phyloP scores from a whole-genome alignment of 2,888 invertebrate species.

The Ectropis crepuscularia region DNA sequence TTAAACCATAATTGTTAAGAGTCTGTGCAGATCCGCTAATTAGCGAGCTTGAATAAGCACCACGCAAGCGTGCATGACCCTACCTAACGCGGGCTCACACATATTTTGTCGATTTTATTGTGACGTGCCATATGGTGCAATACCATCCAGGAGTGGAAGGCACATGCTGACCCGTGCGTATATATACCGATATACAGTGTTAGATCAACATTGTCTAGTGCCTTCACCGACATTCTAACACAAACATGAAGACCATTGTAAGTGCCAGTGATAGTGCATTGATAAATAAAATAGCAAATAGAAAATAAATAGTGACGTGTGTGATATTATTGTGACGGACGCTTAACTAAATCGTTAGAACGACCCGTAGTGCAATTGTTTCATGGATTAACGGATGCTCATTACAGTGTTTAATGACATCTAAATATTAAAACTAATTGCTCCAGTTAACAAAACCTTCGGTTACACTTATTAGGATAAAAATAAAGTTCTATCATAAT shows the following conservation, averaged over 20 bases:
- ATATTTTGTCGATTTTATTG: constrained; percentile 74
- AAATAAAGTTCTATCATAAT: too few species aligned
- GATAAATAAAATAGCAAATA: constrained; percentile 44
- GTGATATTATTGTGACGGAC: constrained; percentile 38
- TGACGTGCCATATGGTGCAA: constrained; percentile 76
- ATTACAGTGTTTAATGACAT: not conserved
- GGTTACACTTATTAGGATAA: too few species aligned
- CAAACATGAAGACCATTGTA: constrained; percentile 80
- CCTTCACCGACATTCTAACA: constrained; percentile 71
- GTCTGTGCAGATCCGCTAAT: constrained; percentile 25
- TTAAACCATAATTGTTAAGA: not conserved
- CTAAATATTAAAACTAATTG: too few species aligned
- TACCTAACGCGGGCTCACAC: constrained; percentile 56
- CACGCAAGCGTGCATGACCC: constrained; percentile 58
- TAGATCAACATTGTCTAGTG: constrained; percentile 80
- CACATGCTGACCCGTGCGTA: constrained; percentile 68
- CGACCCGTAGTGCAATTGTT: not conserved
- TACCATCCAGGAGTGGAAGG: constrained; percentile 75
- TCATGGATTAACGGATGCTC: constrained; percentile 6
- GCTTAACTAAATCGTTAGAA: constrained; percentile 7
- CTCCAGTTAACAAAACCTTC: too few species aligned
- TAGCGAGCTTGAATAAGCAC: constrained; percentile 53
- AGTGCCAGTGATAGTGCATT: constrained; percentile 71
- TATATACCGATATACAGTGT: constrained; percentile 77
- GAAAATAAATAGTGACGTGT: constrained; percentile 39